These are phyloP conservation scores for Sterrhoptilus dennistouni DNA, from an alignment of 2,113 vertebrate species.

Conservation along the genomic window DNA sequence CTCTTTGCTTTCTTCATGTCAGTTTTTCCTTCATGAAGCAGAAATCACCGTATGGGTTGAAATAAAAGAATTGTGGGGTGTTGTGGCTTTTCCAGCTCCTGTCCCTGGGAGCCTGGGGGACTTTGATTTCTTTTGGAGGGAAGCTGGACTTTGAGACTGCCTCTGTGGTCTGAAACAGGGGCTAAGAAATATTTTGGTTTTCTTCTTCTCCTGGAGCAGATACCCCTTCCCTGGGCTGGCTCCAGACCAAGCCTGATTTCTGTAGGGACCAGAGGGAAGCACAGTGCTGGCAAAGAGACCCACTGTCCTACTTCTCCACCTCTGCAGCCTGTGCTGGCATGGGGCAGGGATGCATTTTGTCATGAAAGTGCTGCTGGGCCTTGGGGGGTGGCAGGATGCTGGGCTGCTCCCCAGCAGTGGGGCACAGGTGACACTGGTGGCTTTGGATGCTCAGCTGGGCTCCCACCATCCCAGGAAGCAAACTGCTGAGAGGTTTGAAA, in stretches of 20 bases:
- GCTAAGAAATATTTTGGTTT: not conserved
- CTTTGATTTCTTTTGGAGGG: not conserved
- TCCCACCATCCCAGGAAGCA: accelerated
- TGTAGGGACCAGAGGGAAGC: not conserved
- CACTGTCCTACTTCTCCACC: not conserved
- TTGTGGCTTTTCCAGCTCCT: not conserved
- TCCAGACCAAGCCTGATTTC: not conserved
- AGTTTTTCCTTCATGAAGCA: not conserved
- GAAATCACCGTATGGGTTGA: not conserved
- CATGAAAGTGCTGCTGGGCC: not conserved
- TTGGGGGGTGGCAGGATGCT: not conserved
- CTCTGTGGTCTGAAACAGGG: not conserved
- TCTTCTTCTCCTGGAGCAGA: not conserved
- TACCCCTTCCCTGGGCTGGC: not conserved
- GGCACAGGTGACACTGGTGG: accelerated
- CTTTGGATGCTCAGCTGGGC: accelerated
- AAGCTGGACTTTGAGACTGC: not conserved
- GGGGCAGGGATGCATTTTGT: not conserved
- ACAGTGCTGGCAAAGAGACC: not conserved
- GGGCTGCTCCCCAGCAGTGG: not conserved
- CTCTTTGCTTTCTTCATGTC: not conserved
- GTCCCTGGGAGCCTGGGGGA: not conserved
- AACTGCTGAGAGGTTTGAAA: not conserved
- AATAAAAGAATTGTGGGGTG: not conserved
- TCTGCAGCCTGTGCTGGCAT: accelerated